Conservation (phyloP, 2,797 vertebrate genomes). For the Mus caroli region DNA sequence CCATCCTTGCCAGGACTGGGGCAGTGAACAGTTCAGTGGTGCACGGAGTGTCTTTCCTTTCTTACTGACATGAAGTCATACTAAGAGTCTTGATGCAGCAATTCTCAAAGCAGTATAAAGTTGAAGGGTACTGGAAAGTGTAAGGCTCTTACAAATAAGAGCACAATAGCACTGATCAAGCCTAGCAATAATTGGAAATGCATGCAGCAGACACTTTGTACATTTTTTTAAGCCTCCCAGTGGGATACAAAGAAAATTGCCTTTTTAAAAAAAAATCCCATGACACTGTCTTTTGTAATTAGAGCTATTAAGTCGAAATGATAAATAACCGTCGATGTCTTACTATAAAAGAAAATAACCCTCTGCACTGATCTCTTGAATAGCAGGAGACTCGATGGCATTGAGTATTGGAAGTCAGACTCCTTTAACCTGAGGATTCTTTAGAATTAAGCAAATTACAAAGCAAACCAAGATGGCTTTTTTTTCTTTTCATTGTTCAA, state of each 20-base stretch:
- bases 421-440: slow-evolving; percentile 32
- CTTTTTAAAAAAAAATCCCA: slow-evolving; percentile 63
- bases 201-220: slow-evolving; percentile 74
- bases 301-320: slow-evolving; percentile 76
- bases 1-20: slow-evolving; percentile 10
- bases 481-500: slow-evolving; percentile 10
- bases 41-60: slow-evolving; percentile 30
- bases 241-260: slow-evolving; percentile 74
- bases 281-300: slow-evolving; percentile 77
- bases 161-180: slow-evolving; percentile 50
- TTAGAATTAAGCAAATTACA: slow-evolving; percentile 62
- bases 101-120: slow-evolving; percentile 5
- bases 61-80: background rate
- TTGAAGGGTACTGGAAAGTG: slow-evolving; percentile 48
- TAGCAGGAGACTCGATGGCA: slow-evolving; percentile 13
- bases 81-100: slow-evolving; percentile 8
- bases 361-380: slow-evolving; percentile 54
- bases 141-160: slow-evolving; percentile 39
- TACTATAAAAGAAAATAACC: slow-evolving; percentile 69
- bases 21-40: background rate
- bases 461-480: slow-evolving; percentile 17
- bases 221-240: slow-evolving; percentile 69
- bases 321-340: slow-evolving; percentile 67
- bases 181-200: slow-evolving; percentile 69
- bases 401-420: background rate